Evolutionary conservation across 1,140 invertebrate genomes (phyloP), one percentile per base, ranked within the genome.

Genomic region (Lordiphosa stackelbergi): DNA sequence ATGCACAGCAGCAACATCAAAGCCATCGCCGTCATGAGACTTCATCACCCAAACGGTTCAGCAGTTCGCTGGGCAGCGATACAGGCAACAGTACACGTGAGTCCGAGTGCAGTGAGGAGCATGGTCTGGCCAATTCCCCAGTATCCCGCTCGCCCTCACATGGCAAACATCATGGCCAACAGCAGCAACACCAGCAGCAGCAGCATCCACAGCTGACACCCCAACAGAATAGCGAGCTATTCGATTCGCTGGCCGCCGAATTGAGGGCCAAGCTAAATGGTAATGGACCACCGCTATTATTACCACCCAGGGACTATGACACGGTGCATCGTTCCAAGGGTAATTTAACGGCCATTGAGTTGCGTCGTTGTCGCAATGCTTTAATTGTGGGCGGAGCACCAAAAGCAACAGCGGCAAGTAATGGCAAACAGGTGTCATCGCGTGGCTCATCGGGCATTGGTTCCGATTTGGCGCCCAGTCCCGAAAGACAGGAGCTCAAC

Each of bases 281-380:
- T 3, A 92, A 92, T 60, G 92, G 92, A 16, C 93, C 93, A 0
- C 96, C 96, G 1, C 91, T 98, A 37, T 89, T 98, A 28, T 85
- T 97, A 47, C 97, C 97, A 1, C 96, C 97, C 0, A 91, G 95
- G 38, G 97, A 98, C 88, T 98, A 98, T 88, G 97, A 98, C 85
- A 95, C 94, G 1, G 92, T 95, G 5, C 94, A 95, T 73, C 89
- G 95, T 52, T 93, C 93, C 56, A 94, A 94, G 54, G 95, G 95
- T 1, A 96, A 95, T 83, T 88, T 95, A n/a, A 91, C 91, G 24
- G 94, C 93, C 35, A 95, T 95, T 48, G 94, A 96, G 75, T 89
- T 92, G 11, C 86, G 95, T 10, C 89, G 94, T 45, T 94, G 91
- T 61, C 90, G 89, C 1, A 90, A 91, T 55, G 70, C 71, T 0